phyloP scores from a whole-genome alignment of 2,888 invertebrate species.

The Macrosoma leucophasiata region DNA sequence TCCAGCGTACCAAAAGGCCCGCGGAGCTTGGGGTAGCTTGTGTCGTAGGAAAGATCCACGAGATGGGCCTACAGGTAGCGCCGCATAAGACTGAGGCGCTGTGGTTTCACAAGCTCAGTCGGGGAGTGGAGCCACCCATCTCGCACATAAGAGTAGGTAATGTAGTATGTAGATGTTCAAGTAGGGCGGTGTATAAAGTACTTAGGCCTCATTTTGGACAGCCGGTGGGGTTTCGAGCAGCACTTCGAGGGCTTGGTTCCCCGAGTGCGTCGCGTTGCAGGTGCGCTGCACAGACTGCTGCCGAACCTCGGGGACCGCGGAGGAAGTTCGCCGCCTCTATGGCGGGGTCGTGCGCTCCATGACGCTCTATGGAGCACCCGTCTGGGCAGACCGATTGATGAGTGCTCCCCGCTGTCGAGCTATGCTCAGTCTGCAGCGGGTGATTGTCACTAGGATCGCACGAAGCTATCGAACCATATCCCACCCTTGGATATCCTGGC shows the following conservation, averaged over 20 bases:
- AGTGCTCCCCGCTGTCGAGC: too few species aligned
- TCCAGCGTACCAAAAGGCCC: slow-evolving; percentile 3
- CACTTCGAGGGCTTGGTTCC: slow-evolving; percentile 13
- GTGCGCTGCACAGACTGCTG: slow-evolving; percentile 13
- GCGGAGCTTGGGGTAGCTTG: slow-evolving; percentile 14
- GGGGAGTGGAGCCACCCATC: slow-evolving; percentile 5
- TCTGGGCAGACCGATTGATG: too few species aligned
- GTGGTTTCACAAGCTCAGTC: slow-evolving; percentile 14
- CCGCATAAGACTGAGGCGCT: slow-evolving; percentile 18
- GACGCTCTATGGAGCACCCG: slow-evolving; percentile 8
- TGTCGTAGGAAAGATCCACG: slow-evolving; percentile 9
- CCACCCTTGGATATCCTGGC: too few species aligned
- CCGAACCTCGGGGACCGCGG: slow-evolving; percentile 13
- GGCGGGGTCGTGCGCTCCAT: slow-evolving; percentile 4
- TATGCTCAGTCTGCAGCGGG: background rate
- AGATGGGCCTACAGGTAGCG: slow-evolving; percentile 13
- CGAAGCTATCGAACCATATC: too few species aligned
- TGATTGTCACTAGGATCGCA: too few species aligned
- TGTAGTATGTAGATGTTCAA: background rate
- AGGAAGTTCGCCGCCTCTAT: slow-evolving; percentile 8
- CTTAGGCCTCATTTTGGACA: slow-evolving; percentile 13
- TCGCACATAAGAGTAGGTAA: slow-evolving; percentile 8
- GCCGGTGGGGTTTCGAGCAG: slow-evolving; percentile 15
- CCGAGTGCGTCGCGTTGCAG: slow-evolving; percentile 7
- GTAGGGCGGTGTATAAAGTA: slow-evolving; percentile 10